Evolutionary conservation across 2,113 vertebrate genomes (phyloP).

Genomic region (human (Homo sapiens)): DNA sequence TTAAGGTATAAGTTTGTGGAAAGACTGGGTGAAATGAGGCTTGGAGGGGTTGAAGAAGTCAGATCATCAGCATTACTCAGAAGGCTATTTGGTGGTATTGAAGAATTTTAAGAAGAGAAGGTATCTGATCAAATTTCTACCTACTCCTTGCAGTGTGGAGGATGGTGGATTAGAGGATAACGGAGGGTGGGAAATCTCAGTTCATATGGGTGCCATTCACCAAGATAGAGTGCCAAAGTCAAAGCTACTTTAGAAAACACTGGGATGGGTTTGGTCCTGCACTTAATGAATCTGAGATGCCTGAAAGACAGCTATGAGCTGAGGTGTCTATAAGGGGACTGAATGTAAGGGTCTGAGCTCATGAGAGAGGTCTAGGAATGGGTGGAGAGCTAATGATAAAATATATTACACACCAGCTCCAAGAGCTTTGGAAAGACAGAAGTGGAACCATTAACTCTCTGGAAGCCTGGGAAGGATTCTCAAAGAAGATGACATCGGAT

Average conservation of each 20-base stretch:
- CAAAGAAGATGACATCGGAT: background rate
- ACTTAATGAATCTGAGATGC: background rate
- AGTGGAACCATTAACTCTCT: accelerated
- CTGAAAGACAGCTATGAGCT: background rate
- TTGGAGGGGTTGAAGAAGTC: no score
- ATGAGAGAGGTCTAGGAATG: background rate
- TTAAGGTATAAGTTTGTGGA: background rate
- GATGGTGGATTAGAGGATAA: background rate
- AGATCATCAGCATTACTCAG: background rate
- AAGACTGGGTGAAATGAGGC: background rate
- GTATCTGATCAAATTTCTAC: background rate
- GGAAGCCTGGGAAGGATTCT: background rate
- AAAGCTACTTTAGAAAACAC: background rate
- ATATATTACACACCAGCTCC: background rate
- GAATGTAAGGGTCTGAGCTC: background rate
- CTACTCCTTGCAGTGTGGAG: background rate
- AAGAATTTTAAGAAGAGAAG: background rate
- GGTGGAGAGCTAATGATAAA: background rate
- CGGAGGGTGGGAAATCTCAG: background rate
- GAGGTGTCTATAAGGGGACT: background rate
- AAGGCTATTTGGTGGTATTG: background rate
- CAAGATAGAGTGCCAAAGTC: background rate
- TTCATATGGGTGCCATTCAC: background rate
- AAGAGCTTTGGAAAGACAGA: background rate
- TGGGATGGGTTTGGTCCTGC: background rate